These are phyloP conservation scores for Parazoanthus atlanticus DNA, from an alignment of 92 coral and sea anemone genomes.

Conservation along the genomic window DNA sequence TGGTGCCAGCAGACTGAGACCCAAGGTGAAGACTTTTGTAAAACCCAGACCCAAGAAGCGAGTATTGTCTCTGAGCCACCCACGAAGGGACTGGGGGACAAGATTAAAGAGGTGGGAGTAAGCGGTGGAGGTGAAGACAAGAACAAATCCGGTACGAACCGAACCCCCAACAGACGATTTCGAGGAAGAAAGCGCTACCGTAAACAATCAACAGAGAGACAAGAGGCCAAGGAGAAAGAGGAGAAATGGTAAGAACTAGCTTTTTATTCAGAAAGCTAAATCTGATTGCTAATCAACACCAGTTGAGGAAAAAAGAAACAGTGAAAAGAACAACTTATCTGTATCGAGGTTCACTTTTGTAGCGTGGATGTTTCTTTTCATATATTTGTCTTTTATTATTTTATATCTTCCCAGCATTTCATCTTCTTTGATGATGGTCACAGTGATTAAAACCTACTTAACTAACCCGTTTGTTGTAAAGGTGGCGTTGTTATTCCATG, in stretches of 20 bases:
- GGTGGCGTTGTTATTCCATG: too few species aligned
- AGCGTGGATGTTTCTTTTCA: too few species aligned
- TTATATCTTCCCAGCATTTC: too few species aligned
- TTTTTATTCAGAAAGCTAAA: too few species aligned
- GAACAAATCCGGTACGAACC: not conserved
- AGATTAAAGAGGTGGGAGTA: not conserved
- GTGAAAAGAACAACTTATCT: too few species aligned
- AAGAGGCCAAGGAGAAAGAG: constrained; percentile 18
- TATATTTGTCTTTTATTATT: too few species aligned
- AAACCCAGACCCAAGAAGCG: constrained; percentile 2
- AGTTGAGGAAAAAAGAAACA: too few species aligned
- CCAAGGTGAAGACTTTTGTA: not conserved
- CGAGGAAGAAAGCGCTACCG: constrained; percentile 35
- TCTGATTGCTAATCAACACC: too few species aligned
- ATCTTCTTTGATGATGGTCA: too few species aligned
- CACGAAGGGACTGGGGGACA: constrained; percentile 6
- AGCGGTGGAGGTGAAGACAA: constrained; percentile 4
- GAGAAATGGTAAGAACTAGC: constrained; percentile 24
- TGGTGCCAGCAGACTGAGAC: not conserved
- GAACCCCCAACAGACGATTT: constrained; percentile 26
- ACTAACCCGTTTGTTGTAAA: too few species aligned
- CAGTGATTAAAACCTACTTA: too few species aligned
- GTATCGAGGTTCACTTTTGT: too few species aligned
- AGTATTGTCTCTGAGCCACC: not conserved
- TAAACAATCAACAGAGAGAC: constrained; percentile 14